Evolutionary conservation across 2,113 vertebrate species (phyloP).

Genomic region (Anoura caudifer): DNA sequence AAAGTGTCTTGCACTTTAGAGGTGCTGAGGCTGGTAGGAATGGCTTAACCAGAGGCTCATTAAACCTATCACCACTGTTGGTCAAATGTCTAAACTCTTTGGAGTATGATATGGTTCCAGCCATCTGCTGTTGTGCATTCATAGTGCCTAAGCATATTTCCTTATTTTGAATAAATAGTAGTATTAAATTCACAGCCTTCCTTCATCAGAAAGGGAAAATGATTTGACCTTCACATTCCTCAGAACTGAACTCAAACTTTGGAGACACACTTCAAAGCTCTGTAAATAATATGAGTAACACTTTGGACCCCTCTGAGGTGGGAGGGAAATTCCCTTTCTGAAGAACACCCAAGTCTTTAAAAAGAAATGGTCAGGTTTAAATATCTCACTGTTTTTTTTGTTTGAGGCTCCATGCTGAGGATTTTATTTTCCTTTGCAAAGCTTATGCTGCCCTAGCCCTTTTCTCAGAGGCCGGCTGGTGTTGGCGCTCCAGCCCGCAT

Average conservation of each 20-base stretch:
- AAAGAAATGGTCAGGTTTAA: conserved; percentile 84
- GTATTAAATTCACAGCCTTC: conserved; percentile 79
- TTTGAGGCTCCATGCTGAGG: conserved; percentile 82
- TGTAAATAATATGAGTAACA: conserved; percentile 88
- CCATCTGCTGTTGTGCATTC: conserved; percentile 50
- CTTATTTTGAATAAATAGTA: conserved; percentile 76
- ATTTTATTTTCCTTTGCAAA: conserved; percentile 85
- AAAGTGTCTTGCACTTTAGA: conserved; percentile 47
- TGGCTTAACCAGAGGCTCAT: neutral
- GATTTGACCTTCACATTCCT: conserved; percentile 85
- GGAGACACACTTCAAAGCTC: conserved; percentile 87
- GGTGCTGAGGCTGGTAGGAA: neutral
- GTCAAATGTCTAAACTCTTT: conserved; percentile 22
- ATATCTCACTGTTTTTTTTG: conserved; percentile 87
- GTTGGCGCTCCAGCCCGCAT: conserved; percentile 65
- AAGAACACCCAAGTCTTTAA: conserved; percentile 90
- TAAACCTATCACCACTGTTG: neutral
- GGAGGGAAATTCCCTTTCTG: conserved; percentile 80
- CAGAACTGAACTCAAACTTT: conserved; percentile 83
- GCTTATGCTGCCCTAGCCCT: conserved; percentile 74
- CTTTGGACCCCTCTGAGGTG: conserved; percentile 77
- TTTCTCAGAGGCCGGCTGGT: conserved; percentile 79
- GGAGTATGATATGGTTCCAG: conserved; percentile 48
- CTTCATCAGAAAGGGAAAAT: conserved; percentile 81
- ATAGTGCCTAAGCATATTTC: conserved; percentile 63